phyloP scores from a whole-genome alignment of 2,888 invertebrate species.

The Calliscelio sp. region DNA sequence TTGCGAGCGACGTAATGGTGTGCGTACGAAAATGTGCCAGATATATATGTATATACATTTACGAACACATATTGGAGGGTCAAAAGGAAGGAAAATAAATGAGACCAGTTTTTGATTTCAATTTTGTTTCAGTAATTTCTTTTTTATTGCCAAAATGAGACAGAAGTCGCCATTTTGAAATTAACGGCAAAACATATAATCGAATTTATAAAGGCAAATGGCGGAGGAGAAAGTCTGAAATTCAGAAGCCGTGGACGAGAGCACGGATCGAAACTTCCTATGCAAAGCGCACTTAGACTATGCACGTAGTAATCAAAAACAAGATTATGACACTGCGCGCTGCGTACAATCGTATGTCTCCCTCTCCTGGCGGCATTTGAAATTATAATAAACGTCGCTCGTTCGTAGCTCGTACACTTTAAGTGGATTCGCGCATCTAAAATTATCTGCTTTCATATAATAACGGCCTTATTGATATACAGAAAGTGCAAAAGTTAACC shows the following conservation, averaged over 20 bases:
- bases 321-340: slow-evolving; percentile 68
- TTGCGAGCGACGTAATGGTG: slow-evolving; percentile 3
- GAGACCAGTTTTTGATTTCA: too few species aligned
- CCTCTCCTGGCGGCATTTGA: slow-evolving; percentile 47
- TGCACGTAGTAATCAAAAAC: slow-evolving; percentile 70
- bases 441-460: slow-evolving; percentile 58
- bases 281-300: slow-evolving; percentile 62
- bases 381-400: slow-evolving; percentile 70
- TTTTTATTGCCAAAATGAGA: too few species aligned
- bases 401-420: slow-evolving; percentile 45
- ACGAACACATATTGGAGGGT: too few species aligned
- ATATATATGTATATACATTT: too few species aligned
- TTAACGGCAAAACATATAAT: slow-evolving; percentile 19
- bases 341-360: slow-evolving; percentile 48
- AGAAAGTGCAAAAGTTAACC: slow-evolving; percentile 30
- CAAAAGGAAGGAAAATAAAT: too few species aligned
- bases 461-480: slow-evolving; percentile 19
- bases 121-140: too few species aligned
- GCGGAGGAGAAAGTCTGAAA: slow-evolving; percentile 70
- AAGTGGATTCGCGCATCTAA: slow-evolving; percentile 59
- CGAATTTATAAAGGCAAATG: slow-evolving; percentile 42
- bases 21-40: slow-evolving; percentile 8
- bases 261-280: slow-evolving; percentile 64
- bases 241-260: slow-evolving; percentile 47
- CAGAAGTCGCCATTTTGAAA: too few species aligned